Conservation (phyloP, 2,888 invertebrate genomes). For the Heliconius ismenius region DNA sequence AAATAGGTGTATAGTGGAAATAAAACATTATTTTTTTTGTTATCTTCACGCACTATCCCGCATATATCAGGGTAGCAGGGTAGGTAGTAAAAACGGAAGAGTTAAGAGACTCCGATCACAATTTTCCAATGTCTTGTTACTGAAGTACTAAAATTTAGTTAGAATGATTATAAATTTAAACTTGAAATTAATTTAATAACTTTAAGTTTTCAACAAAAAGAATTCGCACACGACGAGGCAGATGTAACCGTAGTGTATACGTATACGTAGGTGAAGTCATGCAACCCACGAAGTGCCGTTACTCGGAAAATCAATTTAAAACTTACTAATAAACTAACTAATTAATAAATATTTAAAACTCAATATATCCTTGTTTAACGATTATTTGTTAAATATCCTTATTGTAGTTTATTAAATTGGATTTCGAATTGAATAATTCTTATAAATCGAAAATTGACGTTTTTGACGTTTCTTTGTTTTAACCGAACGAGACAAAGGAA, state of each 20-base stretch:
- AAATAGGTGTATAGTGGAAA: constrained; percentile 24
- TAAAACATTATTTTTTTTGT: neutral
- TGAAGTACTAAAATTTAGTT: neutral
- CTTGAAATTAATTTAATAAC: neutral
- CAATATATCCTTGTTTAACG: constrained; percentile 10
- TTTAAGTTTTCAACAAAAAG: constrained; percentile 41
- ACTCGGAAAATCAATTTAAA: constrained; percentile 48
- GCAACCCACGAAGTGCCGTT: constrained; percentile 58
- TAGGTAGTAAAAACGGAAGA: no score
- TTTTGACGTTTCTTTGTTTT: neutral
- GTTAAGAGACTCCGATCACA: neutral
- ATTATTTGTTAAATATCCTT: constrained; percentile 10
- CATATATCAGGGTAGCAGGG: no score
- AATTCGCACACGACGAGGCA: constrained; percentile 39
- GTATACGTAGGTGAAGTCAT: constrained; percentile 58
- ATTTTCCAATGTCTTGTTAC: neutral
- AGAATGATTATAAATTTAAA: neutral
- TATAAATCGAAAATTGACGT: neutral
- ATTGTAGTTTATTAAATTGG: neutral
- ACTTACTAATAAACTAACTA: neutral
- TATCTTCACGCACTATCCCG: neutral
- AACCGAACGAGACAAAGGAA: constrained; percentile 1
- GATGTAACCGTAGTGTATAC: constrained; percentile 42
- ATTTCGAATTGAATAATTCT: neutral
- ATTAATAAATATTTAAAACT: neutral